Conservation (phyloP, 1,140 invertebrate species). For the Dolichoris vasculosae region DNA sequence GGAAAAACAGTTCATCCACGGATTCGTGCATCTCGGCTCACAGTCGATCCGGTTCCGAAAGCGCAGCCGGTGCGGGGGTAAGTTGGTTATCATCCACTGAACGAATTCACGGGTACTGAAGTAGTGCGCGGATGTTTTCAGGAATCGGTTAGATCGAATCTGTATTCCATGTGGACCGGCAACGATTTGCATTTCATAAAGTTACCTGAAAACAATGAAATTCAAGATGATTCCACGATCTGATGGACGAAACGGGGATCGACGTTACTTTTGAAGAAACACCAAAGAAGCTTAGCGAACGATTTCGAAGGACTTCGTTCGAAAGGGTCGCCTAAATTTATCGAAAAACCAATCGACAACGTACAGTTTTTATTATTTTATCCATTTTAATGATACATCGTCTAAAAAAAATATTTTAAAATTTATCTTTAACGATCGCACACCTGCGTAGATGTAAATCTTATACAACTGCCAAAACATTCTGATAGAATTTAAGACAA, state of each 20-base stretch:
- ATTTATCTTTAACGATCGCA: conserved; percentile 8
- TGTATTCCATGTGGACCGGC: conserved; percentile 77
- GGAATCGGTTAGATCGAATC: conserved; percentile 72
- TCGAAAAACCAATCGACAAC: not conserved
- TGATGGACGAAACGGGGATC: not conserved
- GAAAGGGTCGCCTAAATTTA: not conserved
- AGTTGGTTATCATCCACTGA: conserved; percentile 26
- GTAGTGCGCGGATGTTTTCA: no score
- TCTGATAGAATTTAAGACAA: conserved; percentile 20
- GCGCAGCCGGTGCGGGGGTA: conserved; percentile 73
- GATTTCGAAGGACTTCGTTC: not conserved
- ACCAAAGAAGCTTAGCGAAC: conserved; percentile 15
- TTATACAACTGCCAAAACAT: conserved; percentile 42
- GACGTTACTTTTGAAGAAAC: not conserved
- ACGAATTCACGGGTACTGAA: no score
- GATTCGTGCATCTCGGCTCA: conserved; percentile 79
- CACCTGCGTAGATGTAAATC: conserved; percentile 26
- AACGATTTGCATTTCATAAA: conserved; percentile 75
- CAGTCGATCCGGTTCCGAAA: conserved; percentile 77
- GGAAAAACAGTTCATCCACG: conserved; percentile 79
- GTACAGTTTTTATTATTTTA: not conserved
- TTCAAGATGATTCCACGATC: conserved; percentile 62
- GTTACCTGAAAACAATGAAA: conserved; percentile 72
- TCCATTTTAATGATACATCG: not conserved
- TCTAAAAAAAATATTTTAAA: not conserved